Evolutionary conservation across 2,113 vertebrate species (phyloP).

Genomic region (Anas platyrhynchos): DNA sequence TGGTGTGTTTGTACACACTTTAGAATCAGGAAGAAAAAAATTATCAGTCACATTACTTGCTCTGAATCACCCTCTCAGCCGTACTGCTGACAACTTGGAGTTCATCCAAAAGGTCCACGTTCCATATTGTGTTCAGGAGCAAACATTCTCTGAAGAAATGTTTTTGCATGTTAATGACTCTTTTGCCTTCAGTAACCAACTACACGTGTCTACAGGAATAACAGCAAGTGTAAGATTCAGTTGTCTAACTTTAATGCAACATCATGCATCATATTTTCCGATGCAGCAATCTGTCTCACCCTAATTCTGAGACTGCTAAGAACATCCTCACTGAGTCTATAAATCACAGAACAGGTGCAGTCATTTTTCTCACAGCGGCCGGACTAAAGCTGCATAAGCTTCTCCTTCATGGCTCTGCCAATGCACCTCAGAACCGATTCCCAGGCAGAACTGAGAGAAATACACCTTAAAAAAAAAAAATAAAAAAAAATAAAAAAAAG

Average conservation of each 20-base stretch:
- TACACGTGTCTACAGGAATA: neutral
- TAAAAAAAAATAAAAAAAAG: too few relatives aligned
- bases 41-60: neutral
- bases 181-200: conserved; percentile 2
- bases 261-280: conserved; percentile 33
- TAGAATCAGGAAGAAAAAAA: conserved; percentile 20
- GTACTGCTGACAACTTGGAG: conserved; percentile 11
- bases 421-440: neutral
- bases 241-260: conserved; percentile 7
- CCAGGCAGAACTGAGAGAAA: neutral
- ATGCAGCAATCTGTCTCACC: conserved; percentile 11
- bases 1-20: neutral
- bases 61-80: neutral
- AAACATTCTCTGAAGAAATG: conserved; percentile 11
- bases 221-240: neutral
- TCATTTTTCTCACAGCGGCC: neutral
- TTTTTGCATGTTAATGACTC: conserved; percentile 34
- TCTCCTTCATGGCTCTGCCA: neutral
- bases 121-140: conserved; percentile 9
- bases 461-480: too few relatives aligned
- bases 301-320: neutral
- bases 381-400: neutral
- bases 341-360: neutral
- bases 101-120: neutral
- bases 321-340: neutral